Evolutionary conservation across 2,888 invertebrate genomes (phyloP).

Genomic region (Lepidochrysops patricia): DNA sequence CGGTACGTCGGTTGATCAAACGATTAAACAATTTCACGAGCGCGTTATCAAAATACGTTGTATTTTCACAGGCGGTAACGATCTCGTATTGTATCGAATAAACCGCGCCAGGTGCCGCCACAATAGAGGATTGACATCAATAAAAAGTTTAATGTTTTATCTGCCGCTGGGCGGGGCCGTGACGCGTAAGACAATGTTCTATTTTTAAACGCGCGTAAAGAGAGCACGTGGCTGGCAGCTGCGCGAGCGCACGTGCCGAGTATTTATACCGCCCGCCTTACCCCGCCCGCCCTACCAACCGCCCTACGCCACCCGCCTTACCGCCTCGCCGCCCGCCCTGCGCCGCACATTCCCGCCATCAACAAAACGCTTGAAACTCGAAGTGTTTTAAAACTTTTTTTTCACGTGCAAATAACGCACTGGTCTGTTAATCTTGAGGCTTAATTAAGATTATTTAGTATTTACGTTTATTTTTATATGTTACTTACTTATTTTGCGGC

Average conservation of each 20-base stretch:
- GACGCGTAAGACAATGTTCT: constrained; percentile 62
- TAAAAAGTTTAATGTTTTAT: constrained; percentile 68
- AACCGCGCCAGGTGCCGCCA: constrained; percentile 4
- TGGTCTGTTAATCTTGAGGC: no score
- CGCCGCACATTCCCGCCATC: constrained; percentile 22
- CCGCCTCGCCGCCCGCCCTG: constrained; percentile 35
- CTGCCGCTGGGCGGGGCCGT: constrained; percentile 61
- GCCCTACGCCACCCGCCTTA: constrained; percentile 36
- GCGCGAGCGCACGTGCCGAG: constrained; percentile 64
- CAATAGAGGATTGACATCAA: constrained; percentile 20
- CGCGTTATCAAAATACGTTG: neutral
- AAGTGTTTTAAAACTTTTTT: neutral
- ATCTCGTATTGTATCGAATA: neutral
- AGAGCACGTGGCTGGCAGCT: constrained; percentile 71
- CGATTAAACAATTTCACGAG: constrained; percentile 12
- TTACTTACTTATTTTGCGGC: no score
- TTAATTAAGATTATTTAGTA: no score
- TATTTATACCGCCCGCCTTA: constrained; percentile 51
- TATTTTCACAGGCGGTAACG: neutral
- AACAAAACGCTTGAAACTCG: constrained; percentile 13
- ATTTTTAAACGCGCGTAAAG: constrained; percentile 64
- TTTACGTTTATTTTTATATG: no score
- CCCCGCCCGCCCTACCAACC: constrained; percentile 33
- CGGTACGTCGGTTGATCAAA: neutral
- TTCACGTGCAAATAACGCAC: neutral